Conservation (phyloP, 1,140 invertebrate genomes). For the Aphelenchoides besseyi region DNA sequence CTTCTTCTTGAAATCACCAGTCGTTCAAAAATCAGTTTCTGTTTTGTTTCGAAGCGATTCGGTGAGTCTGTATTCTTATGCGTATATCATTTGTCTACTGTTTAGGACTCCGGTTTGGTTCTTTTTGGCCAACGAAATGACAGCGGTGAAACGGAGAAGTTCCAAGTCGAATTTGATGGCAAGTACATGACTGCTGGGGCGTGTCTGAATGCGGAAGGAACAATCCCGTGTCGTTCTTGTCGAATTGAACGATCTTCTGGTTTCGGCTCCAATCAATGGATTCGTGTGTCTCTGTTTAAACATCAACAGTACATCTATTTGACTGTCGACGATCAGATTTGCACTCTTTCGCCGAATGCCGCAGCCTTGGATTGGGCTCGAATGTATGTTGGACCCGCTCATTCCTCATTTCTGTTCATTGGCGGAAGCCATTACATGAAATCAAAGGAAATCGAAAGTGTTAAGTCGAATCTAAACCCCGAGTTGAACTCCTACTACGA, state of each 20-base stretch:
- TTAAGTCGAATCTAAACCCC: background rate
- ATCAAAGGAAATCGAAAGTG: background rate
- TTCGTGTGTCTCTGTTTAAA: conserved; percentile 6
- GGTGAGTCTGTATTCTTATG: background rate
- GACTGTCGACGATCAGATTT: conserved; percentile 14
- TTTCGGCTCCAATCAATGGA: background rate
- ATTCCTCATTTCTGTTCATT: background rate
- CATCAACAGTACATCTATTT: background rate
- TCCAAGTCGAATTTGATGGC: background rate
- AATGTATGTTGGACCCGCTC: background rate
- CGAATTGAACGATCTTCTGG: conserved; percentile 4
- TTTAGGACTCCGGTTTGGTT: background rate
- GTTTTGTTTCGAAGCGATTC: background rate
- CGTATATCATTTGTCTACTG: background rate
- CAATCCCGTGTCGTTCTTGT: background rate
- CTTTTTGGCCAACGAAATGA: conserved; percentile 7
- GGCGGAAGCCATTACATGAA: background rate
- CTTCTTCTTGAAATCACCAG: background rate
- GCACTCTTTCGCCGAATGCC: background rate
- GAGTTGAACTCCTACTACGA: background rate
- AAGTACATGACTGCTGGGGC: background rate
- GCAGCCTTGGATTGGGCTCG: background rate
- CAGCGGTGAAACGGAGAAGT: background rate
- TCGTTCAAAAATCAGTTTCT: background rate
- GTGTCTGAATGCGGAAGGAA: background rate